Evolutionary conservation across 1,140 invertebrate genomes (phyloP), one percentile per base, ranked within the genome.

Genomic region (Drosophila insularis): DNA sequence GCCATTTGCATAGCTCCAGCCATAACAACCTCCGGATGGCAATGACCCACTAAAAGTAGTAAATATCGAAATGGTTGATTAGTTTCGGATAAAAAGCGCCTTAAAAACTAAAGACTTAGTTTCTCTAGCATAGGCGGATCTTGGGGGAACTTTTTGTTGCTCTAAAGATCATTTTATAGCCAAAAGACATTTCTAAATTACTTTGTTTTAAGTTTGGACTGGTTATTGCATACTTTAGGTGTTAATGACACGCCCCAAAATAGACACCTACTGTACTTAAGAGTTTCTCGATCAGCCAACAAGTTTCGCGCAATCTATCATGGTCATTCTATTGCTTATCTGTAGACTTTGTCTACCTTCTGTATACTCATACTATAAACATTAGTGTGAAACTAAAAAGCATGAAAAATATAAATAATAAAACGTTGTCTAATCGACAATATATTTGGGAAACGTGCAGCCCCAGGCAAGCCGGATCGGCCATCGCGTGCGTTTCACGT

Each of bases 1-100:
- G 94, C 94, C 96, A 99, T 98, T 93, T 99, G 98, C 46, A 96
- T 94, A 59, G 94, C 94, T 0, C 96, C 97, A 0, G 97, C 97
- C 85, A 95, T 94, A 1, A 99, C 98, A 1, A 99, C 98, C 71
- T 96, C 94, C 0, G 98, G 97, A 93, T 99, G 98, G 92, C 98
- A 99, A 92, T 99, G 98, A 27, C 98, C 98, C 81, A 99, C 98
- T 99, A 91, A 76, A 92, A 92, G 63, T 0, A 21, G 13, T 62
- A n/a, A 35, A 1, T 17, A 37, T 21, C 1, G 14, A 64, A 64
- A 31, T 13, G 2, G 6, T 1, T 1, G 23, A 58, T 31, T 39
- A 63, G 11, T 7, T 35, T 1, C 5, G 27, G 14, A 8, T 7
- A 10, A 17, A 46, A 50, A 8, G 7, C 8, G 21, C 19, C 43